phyloP scores from a whole-genome alignment of 1,140 invertebrate species.

The Mactra quadrangularis region DNA sequence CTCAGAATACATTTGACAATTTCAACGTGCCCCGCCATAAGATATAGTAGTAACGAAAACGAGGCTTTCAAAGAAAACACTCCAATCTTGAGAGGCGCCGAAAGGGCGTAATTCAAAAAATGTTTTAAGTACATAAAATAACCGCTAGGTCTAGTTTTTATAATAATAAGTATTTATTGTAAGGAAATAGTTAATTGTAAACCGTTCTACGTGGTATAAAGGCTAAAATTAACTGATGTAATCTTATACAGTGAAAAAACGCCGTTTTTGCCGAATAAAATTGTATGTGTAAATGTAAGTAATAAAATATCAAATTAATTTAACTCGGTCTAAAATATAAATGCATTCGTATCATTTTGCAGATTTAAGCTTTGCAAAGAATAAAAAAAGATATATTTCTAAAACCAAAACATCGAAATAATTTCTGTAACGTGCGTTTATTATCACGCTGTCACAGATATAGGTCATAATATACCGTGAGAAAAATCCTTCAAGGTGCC shows the following conservation, averaged over 20 bases:
- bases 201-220: not conserved
- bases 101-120: not conserved
- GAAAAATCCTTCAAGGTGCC: not conserved
- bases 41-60: not conserved
- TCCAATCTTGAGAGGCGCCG: constrained; percentile 1
- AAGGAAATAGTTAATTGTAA: not conserved
- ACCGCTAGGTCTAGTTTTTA: not conserved
- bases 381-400: no score
- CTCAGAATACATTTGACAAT: not conserved
- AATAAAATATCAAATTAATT: no score
- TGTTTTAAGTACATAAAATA: not conserved
- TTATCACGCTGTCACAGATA: no score
- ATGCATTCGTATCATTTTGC: no score
- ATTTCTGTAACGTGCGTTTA: no score
- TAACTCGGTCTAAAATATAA: no score
- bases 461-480: no score
- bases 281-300: no score
- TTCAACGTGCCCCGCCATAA: not conserved
- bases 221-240: not conserved
- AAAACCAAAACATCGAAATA: no score
- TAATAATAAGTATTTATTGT: not conserved
- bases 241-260: not conserved
- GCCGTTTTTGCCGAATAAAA: no score
- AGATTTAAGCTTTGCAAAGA: no score
- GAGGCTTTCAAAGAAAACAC: constrained; percentile 30